Conservation (phyloP, 2,888 invertebrate species). For the Melinopterus prodromus region DNA sequence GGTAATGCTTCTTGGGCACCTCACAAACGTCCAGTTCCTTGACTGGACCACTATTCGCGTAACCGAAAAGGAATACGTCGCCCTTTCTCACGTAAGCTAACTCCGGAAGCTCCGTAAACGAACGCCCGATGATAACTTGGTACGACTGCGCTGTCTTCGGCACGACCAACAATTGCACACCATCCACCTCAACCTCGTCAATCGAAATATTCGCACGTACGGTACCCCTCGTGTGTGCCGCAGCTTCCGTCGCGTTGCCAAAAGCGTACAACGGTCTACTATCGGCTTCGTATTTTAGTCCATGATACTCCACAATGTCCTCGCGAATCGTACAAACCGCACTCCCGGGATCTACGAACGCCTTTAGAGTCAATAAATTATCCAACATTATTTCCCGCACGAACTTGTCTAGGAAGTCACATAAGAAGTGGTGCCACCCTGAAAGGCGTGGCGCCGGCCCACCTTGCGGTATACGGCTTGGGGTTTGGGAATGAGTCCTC, state of each 20-base stretch:
- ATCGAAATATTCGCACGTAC: not conserved
- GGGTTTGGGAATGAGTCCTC: not conserved
- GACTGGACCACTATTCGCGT: too few species aligned
- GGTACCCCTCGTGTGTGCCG: not conserved
- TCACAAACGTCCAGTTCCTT: too few species aligned
- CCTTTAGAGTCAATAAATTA: too few species aligned
- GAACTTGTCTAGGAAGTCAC: too few species aligned
- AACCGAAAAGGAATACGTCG: not conserved
- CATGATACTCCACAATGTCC: too few species aligned
- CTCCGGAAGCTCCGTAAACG: constrained; percentile 16
- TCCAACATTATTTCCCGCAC: too few species aligned
- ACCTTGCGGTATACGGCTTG: not conserved
- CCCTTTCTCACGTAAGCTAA: constrained; percentile 14
- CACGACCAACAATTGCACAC: not conserved
- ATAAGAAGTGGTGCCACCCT: not conserved
- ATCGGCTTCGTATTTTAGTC: too few species aligned
- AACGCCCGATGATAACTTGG: constrained; percentile 10
- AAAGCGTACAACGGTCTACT: too few species aligned
- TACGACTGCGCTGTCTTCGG: constrained; percentile 9
- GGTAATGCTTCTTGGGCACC: too few species aligned
- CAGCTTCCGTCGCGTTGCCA: too few species aligned
- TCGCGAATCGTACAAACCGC: too few species aligned
- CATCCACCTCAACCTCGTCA: constrained; percentile 6
- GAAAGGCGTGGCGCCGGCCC: not conserved
- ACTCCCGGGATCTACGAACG: too few species aligned